Conservation (phyloP, 2,797 vertebrate species). For the Petrocephalus schoutedeni region DNA sequence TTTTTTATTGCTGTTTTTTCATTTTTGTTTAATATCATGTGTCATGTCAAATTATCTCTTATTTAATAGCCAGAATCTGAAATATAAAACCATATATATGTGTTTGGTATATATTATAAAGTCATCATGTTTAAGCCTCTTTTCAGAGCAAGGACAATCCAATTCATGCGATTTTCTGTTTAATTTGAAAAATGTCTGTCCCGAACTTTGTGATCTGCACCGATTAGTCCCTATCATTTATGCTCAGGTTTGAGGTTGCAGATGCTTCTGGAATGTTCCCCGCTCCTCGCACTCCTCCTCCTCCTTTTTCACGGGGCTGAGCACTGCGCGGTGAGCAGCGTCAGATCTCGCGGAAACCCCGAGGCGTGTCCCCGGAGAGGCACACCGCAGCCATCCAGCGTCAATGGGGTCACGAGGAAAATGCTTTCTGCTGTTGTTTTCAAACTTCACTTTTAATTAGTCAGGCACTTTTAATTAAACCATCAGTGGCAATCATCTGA, state of each 20-base stretch:
- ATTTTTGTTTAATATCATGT: background rate
- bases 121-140: background rate
- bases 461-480: conserved; percentile 42
- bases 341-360: conserved; percentile 70
- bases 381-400: conserved; percentile 59
- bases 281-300: conserved; percentile 21
- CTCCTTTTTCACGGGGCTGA: conserved; percentile 41
- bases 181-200: background rate
- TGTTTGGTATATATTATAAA: background rate
- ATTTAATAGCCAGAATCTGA: background rate
- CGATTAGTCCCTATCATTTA: conserved; percentile 31
- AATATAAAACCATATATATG: background rate
- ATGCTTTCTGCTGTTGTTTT: conserved; percentile 52
- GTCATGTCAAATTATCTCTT: background rate
- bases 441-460: conserved; percentile 62
- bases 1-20: background rate
- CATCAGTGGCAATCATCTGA: background rate
- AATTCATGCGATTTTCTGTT: background rate
- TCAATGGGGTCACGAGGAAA: conserved; percentile 67
- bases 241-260: conserved; percentile 57
- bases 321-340: conserved; percentile 43
- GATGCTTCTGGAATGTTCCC: conserved; percentile 55
- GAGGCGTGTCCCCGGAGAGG: conserved; percentile 63
- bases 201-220: background rate
- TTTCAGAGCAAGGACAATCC: background rate